These are phyloP conservation scores for Lomographa bimaculata DNA, from an alignment of 2,888 invertebrate species.

Conservation along the genomic window DNA sequence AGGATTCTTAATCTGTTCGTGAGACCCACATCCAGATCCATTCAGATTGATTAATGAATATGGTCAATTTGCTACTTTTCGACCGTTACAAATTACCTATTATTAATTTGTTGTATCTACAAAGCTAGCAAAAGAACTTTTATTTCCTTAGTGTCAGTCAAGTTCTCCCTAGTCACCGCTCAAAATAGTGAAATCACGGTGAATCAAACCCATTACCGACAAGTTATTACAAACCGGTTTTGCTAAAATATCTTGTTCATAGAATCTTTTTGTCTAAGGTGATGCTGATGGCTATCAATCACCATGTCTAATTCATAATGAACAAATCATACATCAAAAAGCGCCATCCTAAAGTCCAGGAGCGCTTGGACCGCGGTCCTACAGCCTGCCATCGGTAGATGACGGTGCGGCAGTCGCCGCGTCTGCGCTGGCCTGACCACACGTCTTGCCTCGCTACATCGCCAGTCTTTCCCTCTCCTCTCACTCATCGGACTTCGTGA, in stretches of 20 bases:
- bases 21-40: too few species aligned
- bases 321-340: conserved; percentile 12
- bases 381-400: conserved; percentile 38
- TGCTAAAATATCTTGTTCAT: background rate
- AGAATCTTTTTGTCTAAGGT: background rate
- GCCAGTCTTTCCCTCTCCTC: conserved; percentile 19
- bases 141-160: too few species aligned
- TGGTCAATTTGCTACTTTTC: too few species aligned
- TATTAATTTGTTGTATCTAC: too few species aligned
- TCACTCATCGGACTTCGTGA: conserved; percentile 6
- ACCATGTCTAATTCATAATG: conserved; percentile 13
- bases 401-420: conserved; percentile 49
- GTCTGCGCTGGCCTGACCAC: conserved; percentile 43
- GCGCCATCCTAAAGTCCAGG: conserved; percentile 28
- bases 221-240: conserved; percentile 8
- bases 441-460: conserved; percentile 28
- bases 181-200: background rate
- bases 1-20: too few species aligned
- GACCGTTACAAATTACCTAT: too few species aligned
- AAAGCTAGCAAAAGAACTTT: too few species aligned
- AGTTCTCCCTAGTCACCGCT: too few species aligned
- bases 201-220: conserved; percentile 1
- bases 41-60: too few species aligned
- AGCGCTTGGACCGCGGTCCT: conserved; percentile 40
- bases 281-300: conserved; percentile 6